Evolutionary conservation across 2,797 vertebrate species (phyloP), one percentile per base, ranked within the genome.

Genomic region (Poeciliopsis presidionis): DNA sequence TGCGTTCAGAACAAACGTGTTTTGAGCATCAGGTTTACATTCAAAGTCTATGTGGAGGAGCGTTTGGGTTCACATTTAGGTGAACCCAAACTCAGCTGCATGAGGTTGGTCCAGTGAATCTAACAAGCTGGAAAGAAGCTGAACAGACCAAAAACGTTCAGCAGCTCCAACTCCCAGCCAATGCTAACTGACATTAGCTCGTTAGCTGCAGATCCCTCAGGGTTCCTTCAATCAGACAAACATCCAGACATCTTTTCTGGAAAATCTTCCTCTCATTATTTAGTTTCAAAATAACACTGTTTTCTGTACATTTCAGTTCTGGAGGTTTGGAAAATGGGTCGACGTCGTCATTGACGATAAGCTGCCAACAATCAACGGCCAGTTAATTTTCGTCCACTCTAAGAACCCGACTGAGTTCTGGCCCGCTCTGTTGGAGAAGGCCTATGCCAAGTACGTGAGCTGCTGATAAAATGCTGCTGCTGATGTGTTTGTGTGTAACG

Each of bases 371-470:
- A 61, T 95, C 3, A 2, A 94, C 7, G 86, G 89, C 8, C 65
- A 8, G 18, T 85, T 92, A 0, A 77, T 97, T 78, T 98, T 98
- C 41, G 95, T 97, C 72, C 94, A 90, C 41, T 97, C 96, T 0
- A 95, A 90, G 88, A 93, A 84, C 30, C 91, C 88, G 57, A 96
- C 95, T 18, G 93, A 97, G 75, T 98, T 98, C 89, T 98, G 97
- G 97, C 96, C 96, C 72, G 94, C 97, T 49, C 91, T 98, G 90
- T 80, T 98, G 93, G 97, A 97, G 90, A 97, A 98, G 91, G 96
- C 97, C 20, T 97, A 97, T 83, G 97, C 96, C 72, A 97, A 98
- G 97, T 98, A 96, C 87, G 95, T 89, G 61, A 80, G 55, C 7
- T 7, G 30, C 14, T 36, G 30, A 18, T 9, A 5, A 49, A 0